Base-by-base conservation (phyloP, 2,888 invertebrate genomes). In the Balanococcus diminutus region DNA sequence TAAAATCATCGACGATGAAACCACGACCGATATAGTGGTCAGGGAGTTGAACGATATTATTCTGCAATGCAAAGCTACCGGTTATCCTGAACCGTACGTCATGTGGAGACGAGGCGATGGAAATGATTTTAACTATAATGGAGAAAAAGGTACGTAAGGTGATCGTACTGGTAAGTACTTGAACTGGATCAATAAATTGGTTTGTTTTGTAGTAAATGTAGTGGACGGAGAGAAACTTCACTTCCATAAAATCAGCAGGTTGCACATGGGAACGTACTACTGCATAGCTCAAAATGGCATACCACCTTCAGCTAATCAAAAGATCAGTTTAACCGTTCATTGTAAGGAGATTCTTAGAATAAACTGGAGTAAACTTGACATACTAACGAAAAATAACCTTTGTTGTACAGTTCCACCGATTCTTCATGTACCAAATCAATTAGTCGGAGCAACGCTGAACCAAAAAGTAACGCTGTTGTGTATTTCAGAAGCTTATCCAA, bases 251-350 rank as follows among this genome's bases (percentile, higher is more conserved):
- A 96, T 97, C 88, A 96, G 96, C 89, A 93, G 97, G 81, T 92
- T 96, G 87, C 96, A 96, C 90, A 97, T 97, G 96, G 97, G 96
- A 31, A 95, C 96, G 28, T 97, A 97, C 91, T 92, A 97, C 87
- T 97, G 97, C 91, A 96, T 97, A 88, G 98, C 98, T 19, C 95
- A 95, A 87, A 98, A 98, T 90, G 96, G 96, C 86, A 96, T 98
- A 39, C 96, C 96, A 28, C 97, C 97, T 8, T 95, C 96, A 72
- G 95, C 95, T 89, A 96, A 96, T 91, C 95, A 96, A 90, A 92
- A 95, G 88, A 95, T 96, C 86, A 93, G 94, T 88, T 92, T 96
- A 67, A 93, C 95, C 90, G 96, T 96, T 84, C 95, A 95, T 91
- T 95, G 95, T 95, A 91, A 94, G 95, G 94, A 89, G 87, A 85